Percentiles rank a stretch among this genome's conserved stretches.
These are phyloP conservation scores for Eulacestoma nigropectus DNA, from an alignment of 2,113 vertebrate species.

Conservation along the genomic window DNA sequence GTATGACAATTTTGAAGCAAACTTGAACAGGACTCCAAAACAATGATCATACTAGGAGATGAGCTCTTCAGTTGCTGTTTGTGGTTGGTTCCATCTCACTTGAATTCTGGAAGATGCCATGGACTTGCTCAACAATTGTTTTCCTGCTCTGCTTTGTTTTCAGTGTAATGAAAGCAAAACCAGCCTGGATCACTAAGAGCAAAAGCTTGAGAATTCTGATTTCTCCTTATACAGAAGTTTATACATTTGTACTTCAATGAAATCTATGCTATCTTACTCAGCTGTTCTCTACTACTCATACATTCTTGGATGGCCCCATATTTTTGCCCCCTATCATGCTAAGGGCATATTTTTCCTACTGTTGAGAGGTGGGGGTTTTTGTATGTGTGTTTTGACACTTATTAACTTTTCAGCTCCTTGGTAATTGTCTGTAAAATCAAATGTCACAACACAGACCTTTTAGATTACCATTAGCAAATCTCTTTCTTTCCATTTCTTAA, in stretches of 20 bases:
- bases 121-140: fast-evolving
- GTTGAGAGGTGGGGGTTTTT: neutral
- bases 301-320: neutral
- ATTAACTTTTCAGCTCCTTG: neutral
- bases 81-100: neutral
- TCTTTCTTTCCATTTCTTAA: neutral
- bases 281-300: neutral
- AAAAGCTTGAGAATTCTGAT: neutral
- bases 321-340: neutral
- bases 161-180: neutral
- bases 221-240: neutral
- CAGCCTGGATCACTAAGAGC: neutral
- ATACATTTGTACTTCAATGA: neutral
- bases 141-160: neutral
- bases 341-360: neutral
- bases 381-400: neutral
- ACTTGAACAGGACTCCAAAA: neutral
- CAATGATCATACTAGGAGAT: neutral
- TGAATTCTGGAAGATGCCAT: neutral
- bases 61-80: neutral
- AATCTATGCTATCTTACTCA: neutral
- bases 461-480: neutral
- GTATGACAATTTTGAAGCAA: neutral
- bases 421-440: neutral
- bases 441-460: neutral